Conservation (phyloP, 2,113 vertebrate species). For the Cranoglanis bouderius region DNA sequence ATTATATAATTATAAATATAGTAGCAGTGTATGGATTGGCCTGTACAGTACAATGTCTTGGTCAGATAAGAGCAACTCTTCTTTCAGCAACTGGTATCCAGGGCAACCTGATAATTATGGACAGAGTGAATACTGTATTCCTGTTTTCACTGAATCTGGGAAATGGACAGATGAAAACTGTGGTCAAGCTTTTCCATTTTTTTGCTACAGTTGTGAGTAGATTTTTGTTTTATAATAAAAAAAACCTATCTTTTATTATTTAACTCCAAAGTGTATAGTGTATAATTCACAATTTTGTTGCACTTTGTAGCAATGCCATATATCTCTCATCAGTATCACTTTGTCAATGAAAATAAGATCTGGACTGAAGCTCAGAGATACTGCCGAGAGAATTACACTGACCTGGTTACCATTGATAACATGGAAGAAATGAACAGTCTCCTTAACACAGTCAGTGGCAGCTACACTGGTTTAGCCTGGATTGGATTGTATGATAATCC, state of each 20-base stretch:
- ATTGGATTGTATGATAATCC: slow-evolving; percentile 34
- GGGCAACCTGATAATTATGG: slow-evolving; percentile 23
- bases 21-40: slow-evolving; percentile 10
- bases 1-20: not conserved
- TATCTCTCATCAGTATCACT: slow-evolving; percentile 24
- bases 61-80: slow-evolving; percentile 45
- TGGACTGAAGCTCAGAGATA: slow-evolving; percentile 35
- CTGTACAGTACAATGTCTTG: slow-evolving; percentile 40
- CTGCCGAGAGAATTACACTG: slow-evolving; percentile 31
- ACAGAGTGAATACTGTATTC: slow-evolving; percentile 3
- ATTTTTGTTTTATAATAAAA: not conserved
- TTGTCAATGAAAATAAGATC: not conserved
- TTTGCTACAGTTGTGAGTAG: slow-evolving; percentile 17
- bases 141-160: slow-evolving; percentile 4
- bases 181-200: not conserved
- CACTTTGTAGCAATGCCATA: not conserved
- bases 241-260: no score
- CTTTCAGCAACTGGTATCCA: slow-evolving; percentile 28
- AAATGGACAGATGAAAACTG: slow-evolving; percentile 7
- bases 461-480: slow-evolving; percentile 31
- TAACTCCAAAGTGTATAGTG: not conserved
- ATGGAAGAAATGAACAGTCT: slow-evolving; percentile 17
- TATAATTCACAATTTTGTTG: not conserved
- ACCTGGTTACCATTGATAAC: slow-evolving; percentile 42
- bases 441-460: slow-evolving; percentile 29